Evolutionary conservation across 2,113 vertebrate genomes (phyloP).

Genomic region (Osmerus eperlanus): DNA sequence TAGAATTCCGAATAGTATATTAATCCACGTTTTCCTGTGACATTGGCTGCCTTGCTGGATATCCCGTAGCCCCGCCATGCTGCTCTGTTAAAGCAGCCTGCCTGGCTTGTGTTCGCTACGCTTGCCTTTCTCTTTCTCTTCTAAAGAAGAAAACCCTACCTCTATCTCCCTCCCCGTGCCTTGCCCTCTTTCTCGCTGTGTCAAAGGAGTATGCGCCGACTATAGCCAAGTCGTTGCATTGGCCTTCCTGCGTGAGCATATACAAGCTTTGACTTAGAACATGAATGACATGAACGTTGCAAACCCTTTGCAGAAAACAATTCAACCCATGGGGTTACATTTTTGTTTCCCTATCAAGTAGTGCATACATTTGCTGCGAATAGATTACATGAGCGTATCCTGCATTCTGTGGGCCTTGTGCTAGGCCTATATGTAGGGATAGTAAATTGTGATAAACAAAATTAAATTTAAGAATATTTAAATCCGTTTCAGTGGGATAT

Average conservation of each 20-base stretch:
- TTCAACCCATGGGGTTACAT: no score
- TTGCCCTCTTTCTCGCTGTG: constrained; percentile 16
- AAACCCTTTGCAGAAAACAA: no score
- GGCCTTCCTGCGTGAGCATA: not conserved
- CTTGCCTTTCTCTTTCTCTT: constrained; percentile 38
- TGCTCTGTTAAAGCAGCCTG: constrained; percentile 66
- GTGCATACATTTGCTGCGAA: no score
- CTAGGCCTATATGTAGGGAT: no score
- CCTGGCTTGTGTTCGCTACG: constrained; percentile 40
- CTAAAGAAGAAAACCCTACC: not conserved
- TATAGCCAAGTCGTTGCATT: constrained; percentile 24
- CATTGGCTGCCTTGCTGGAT: constrained; percentile 78
- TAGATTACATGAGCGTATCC: no score
- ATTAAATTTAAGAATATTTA: no score
- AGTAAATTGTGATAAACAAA: no score
- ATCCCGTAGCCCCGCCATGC: constrained; percentile 88
- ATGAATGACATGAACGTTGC: no score
- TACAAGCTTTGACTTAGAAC: no score
- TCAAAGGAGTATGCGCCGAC: constrained; percentile 8
- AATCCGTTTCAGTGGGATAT: no score
- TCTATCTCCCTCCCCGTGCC: constrained; percentile 33
- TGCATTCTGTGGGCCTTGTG: no score
- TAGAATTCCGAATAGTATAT: constrained; percentile 82
- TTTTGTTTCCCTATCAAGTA: no score
- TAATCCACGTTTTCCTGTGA: constrained; percentile 84